A percentile compares a stretch with the other conserved stretches of the same genome.
Evolutionary conservation across 2,888 invertebrate species (phyloP).

Genomic region (Agrochola circellaris): DNA sequence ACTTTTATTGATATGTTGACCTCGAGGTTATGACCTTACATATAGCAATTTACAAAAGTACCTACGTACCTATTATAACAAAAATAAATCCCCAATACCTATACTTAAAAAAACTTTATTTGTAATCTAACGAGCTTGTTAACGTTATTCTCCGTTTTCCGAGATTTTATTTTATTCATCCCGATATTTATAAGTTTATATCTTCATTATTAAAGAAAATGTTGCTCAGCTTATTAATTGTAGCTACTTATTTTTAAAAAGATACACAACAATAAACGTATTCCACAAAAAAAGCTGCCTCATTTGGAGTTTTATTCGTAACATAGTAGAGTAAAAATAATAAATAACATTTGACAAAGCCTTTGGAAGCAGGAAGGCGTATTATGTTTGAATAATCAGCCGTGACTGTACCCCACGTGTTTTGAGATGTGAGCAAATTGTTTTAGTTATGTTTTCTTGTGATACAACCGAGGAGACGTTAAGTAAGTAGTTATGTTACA

Average conservation of each 20-base stretch:
- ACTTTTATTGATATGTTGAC: not conserved
- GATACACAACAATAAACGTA: slow-evolving; percentile 24
- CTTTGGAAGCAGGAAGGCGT: slow-evolving; percentile 33
- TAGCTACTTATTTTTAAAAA: slow-evolving; percentile 6
- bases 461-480: not conserved
- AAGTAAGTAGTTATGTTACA: slow-evolving; percentile 4
- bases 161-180: not conserved
- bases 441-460: slow-evolving; percentile 38
- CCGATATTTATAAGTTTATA: not conserved
- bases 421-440: slow-evolving; percentile 34
- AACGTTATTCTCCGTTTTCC: not conserved
- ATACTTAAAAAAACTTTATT: not conserved
- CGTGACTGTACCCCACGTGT: slow-evolving; percentile 32
- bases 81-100: not conserved
- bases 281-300: slow-evolving; percentile 39
- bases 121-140: slow-evolving; percentile 14
- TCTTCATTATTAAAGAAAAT: slow-evolving; percentile 28
- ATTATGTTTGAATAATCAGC: slow-evolving; percentile 52
- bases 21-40: not conserved
- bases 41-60: not conserved
- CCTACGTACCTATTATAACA: not conserved
- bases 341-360: slow-evolving; percentile 57
- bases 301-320: slow-evolving; percentile 47
- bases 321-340: slow-evolving; percentile 46
- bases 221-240: slow-evolving; percentile 11